Conservation (phyloP, 2,113 vertebrate species). For the Alectura lathami region DNA sequence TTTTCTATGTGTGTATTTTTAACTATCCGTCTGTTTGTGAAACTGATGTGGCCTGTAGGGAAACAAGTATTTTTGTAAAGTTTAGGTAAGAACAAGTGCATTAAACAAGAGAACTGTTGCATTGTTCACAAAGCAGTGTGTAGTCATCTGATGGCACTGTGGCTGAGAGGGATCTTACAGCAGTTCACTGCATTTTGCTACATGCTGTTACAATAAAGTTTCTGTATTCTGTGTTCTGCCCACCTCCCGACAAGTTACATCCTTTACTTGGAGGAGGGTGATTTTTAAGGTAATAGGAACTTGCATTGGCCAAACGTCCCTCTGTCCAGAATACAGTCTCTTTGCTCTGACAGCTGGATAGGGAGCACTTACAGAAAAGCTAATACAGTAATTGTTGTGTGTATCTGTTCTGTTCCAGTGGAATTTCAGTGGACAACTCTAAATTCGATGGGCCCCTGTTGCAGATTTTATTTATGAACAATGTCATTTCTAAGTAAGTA, state of each 20-base stretch:
- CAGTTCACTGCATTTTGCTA: neutral
- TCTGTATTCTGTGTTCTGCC: neutral
- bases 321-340: neutral
- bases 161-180: neutral
- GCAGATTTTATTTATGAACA: slow-evolving; percentile 94
- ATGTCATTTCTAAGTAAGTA: slow-evolving; percentile 94
- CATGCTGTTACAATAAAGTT: neutral
- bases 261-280: neutral
- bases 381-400: neutral
- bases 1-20: neutral
- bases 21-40: neutral
- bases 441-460: slow-evolving; percentile 89
- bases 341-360: neutral
- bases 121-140: neutral
- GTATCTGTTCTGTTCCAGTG: slow-evolving; percentile 73
- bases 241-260: neutral
- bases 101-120: neutral
- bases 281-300: neutral
- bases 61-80: neutral
- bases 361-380: neutral
- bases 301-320: neutral
- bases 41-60: neutral
- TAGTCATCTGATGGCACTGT: neutral
- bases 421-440: slow-evolving; percentile 83
- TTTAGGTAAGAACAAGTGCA: neutral